Evolutionary conservation across 2,797 vertebrate species (phyloP).

Genomic region (Enteromius unitaeniatus): DNA sequence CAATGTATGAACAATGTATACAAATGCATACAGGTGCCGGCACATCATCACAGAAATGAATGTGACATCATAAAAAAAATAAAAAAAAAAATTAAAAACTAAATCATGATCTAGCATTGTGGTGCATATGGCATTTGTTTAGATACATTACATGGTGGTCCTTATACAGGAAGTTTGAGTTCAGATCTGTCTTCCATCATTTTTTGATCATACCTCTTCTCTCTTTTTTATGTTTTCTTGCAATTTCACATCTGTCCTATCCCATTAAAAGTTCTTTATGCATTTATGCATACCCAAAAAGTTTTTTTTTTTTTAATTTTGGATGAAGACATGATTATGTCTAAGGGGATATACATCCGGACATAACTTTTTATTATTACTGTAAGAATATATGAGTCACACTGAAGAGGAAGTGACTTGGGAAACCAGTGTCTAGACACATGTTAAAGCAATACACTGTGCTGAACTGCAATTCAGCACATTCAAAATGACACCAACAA

Average conservation of each 20-base stretch:
- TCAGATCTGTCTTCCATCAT: constrained; percentile 13
- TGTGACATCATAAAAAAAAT: constrained; percentile 5
- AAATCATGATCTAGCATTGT: not conserved
- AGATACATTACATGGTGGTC: not conserved
- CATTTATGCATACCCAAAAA: not conserved
- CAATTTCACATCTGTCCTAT: not conserved
- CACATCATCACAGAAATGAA: constrained; percentile 32
- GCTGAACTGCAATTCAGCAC: not conserved
- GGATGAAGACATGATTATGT: not conserved
- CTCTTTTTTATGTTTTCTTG: not conserved
- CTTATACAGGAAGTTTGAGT: not conserved
- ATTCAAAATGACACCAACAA: not conserved
- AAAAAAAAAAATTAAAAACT: too few species aligned
- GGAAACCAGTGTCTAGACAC: constrained; percentile 38
- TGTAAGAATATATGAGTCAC: constrained; percentile 39
- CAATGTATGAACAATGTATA: not conserved
- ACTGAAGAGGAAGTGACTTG: constrained; percentile 21
- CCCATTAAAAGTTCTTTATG: not conserved
- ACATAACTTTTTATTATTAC: constrained; percentile 22
- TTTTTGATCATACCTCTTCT: not conserved
- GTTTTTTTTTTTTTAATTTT: not conserved
- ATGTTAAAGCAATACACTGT: constrained; percentile 40
- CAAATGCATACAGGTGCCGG: constrained; percentile 29
- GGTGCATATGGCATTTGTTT: not conserved
- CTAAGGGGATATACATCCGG: not conserved